phyloP scores from a whole-genome alignment of 1,140 invertebrate species.

The Centruroides vittatus region DNA sequence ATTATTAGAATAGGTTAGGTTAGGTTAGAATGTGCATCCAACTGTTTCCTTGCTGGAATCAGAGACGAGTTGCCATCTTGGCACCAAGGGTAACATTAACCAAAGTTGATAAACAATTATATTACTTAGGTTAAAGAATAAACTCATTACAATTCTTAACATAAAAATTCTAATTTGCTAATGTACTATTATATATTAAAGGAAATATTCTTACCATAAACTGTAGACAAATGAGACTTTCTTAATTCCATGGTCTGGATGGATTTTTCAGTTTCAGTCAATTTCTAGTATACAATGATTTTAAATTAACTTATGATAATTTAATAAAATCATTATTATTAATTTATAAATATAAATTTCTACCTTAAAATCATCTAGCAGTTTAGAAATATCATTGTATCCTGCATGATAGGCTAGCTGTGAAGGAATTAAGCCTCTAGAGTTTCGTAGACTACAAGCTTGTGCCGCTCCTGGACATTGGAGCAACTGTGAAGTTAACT shows the following conservation, averaged over 20 bases:
- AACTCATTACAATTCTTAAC: no score
- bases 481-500: slow-evolving; percentile 60
- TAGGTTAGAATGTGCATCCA: no score
- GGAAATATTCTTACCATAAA: neutral
- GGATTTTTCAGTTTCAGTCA: slow-evolving; percentile 55
- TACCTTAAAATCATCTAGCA: slow-evolving; percentile 60
- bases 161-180: no score
- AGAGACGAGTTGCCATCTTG: no score
- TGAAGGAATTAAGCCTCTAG: slow-evolving; percentile 57
- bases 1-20: no score
- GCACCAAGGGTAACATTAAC: no score
- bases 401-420: slow-evolving; percentile 59
- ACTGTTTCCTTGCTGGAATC: no score
- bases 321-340: slow-evolving; percentile 4
- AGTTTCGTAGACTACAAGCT: slow-evolving; percentile 60
- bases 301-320: slow-evolving; percentile 1
- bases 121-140: no score
- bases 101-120: no score
- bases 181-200: no score
- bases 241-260: slow-evolving; percentile 63
- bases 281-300: slow-evolving; percentile 21
- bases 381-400: slow-evolving; percentile 49
- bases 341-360: slow-evolving; percentile 6
- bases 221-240: slow-evolving; percentile 47
- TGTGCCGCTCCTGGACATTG: slow-evolving; percentile 66